Percentiles rank a stretch among this genome's conserved stretches.
These are phyloP conservation scores for Rhopalosiphum padi DNA, from an alignment of 1,140 invertebrate species.

Conservation along the genomic window DNA sequence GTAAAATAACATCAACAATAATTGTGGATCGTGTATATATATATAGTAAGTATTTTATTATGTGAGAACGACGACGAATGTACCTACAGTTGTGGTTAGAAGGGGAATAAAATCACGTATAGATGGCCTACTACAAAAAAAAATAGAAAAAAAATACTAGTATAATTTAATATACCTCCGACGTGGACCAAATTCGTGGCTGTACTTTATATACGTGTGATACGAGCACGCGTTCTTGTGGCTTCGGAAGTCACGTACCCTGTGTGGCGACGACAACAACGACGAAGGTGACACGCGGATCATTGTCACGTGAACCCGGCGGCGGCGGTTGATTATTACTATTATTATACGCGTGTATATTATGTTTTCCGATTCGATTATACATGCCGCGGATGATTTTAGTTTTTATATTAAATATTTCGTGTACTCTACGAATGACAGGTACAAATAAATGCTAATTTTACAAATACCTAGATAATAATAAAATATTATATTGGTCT, in stretches of 20 bases:
- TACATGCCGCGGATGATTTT: background rate
- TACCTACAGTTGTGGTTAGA: background rate
- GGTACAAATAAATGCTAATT: background rate
- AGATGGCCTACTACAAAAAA: background rate
- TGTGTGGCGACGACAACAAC: background rate
- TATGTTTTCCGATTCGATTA: background rate
- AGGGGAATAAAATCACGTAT: constrained; percentile 46
- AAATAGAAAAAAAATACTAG: background rate
- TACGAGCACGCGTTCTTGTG: constrained; percentile 41
- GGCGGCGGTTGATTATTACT: background rate
- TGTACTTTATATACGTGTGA: background rate
- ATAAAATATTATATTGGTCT: background rate
- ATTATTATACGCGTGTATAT: background rate
- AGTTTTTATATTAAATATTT: background rate
- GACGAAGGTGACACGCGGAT: constrained; percentile 9
- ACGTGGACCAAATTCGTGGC: background rate
- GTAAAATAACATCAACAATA: constrained; percentile 40
- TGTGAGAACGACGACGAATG: constrained; percentile 16
- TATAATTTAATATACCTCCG: constrained; percentile 33
- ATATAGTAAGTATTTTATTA: background rate
- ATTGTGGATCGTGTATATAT: background rate
- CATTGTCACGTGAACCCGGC: constrained; percentile 15
- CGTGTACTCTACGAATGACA: background rate
- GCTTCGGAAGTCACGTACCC: constrained; percentile 49
- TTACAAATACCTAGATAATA: background rate